Evolutionary conservation across 2,888 invertebrate species (phyloP).

Genomic region (Calephelis perditalis): DNA sequence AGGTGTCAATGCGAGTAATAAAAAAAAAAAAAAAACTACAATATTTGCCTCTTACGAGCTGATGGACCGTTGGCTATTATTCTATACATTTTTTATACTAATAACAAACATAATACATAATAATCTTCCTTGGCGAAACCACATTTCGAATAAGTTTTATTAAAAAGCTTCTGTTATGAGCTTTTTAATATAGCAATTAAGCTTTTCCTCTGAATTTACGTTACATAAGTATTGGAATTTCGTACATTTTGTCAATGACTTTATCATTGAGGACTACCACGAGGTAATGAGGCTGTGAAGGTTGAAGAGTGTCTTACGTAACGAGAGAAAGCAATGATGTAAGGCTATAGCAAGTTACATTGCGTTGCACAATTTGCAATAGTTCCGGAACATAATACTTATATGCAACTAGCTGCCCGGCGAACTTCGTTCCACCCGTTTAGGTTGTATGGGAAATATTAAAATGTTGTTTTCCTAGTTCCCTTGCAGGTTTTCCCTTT

Average conservation of each 20-base stretch:
- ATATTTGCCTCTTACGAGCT: too few relatives aligned
- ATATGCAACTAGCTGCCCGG: background rate
- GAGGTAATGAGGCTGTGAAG: background rate
- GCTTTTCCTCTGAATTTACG: background rate
- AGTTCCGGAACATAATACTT: background rate
- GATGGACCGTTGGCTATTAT: too few relatives aligned
- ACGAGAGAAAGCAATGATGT: conserved; percentile 8
- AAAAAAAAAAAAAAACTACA: too few relatives aligned
- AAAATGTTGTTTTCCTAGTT: too few relatives aligned
- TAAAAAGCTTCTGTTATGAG: background rate
- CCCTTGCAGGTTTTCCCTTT: too few relatives aligned
- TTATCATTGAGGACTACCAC: conserved; percentile 1
- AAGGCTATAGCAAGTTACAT: conserved; percentile 9
- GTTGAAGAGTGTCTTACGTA: conserved; percentile 1
- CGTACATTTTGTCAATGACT: background rate
- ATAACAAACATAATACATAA: too few relatives aligned
- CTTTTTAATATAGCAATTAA: background rate
- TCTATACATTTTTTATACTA: too few relatives aligned
- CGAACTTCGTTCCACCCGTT: too few relatives aligned
- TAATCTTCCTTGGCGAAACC: too few relatives aligned
- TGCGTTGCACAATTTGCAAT: conserved; percentile 1
- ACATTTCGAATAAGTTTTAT: too few relatives aligned
- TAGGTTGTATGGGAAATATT: too few relatives aligned
- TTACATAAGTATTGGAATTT: background rate
- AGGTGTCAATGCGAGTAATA: too few relatives aligned